phyloP scores from a whole-genome alignment of 1,140 invertebrate species.

The Dreissena rostriformis region DNA sequence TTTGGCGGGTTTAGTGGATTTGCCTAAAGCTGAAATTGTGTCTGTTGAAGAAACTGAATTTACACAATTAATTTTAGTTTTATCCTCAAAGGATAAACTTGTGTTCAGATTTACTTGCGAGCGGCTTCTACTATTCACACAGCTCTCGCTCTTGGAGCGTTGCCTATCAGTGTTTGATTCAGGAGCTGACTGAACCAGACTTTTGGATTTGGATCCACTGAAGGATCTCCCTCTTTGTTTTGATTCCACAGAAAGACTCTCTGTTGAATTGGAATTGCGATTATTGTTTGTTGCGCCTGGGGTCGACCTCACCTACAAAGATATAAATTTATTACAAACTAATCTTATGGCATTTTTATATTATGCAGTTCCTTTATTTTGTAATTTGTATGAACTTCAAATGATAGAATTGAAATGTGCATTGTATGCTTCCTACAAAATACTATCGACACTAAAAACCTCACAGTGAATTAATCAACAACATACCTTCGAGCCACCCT shows the following conservation, averaged over 20 bases:
- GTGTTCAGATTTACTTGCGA: neutral
- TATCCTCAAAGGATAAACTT: neutral
- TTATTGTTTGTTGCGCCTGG: slow-evolving; percentile 10
- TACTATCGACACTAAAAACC: neutral
- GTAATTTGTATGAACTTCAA: neutral
- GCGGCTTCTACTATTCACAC: neutral
- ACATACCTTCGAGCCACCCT: slow-evolving; percentile 27
- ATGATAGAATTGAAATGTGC: neutral
- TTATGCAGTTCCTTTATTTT: neutral
- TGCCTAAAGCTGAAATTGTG: neutral
- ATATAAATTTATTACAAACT: neutral
- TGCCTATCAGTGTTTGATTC: slow-evolving; percentile 17
- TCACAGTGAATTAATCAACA: neutral
- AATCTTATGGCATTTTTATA: neutral
- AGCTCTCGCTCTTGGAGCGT: slow-evolving; percentile 19
- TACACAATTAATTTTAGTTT: neutral
- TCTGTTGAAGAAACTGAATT: neutral
- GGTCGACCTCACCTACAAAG: slow-evolving; percentile 9
- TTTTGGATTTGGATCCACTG: slow-evolving; percentile 42
- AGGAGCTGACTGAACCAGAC: neutral
- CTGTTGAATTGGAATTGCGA: slow-evolving; percentile 31
- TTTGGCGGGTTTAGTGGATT: neutral
- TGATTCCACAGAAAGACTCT: neutral
- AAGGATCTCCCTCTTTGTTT: slow-evolving; percentile 16
- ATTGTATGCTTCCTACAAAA: neutral